phyloP scores from a whole-genome alignment of 2,888 invertebrate genomes.

The Macroteleia sp. region DNA sequence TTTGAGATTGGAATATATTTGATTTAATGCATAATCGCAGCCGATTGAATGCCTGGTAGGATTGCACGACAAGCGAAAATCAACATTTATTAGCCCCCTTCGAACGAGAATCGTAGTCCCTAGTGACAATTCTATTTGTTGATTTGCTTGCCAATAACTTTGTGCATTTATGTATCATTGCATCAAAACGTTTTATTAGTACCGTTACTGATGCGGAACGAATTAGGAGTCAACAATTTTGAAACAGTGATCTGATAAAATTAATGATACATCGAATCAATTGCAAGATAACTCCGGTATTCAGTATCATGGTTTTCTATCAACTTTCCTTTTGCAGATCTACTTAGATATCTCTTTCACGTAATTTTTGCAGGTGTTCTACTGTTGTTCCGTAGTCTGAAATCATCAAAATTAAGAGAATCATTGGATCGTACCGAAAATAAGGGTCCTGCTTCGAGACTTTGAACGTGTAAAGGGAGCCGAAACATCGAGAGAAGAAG shows the following conservation, averaged over 20 bases:
- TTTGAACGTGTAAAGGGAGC: conserved; percentile 67
- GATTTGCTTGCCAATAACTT: conserved; percentile 56
- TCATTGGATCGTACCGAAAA: conserved; percentile 50
- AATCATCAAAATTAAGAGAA: conserved; percentile 61
- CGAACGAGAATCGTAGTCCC: conserved; percentile 52
- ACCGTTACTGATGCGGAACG: no score
- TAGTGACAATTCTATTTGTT: conserved; percentile 68
- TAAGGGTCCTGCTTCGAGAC: conserved; percentile 58
- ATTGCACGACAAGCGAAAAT: conserved; percentile 66
- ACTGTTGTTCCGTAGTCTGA: conserved; percentile 22
- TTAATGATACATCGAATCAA: no score
- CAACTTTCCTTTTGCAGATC: no score
- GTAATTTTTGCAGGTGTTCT: conserved; percentile 56
- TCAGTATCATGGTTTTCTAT: no score
- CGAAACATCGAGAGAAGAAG: conserved; percentile 69
- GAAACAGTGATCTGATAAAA: no score
- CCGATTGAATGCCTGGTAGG: conserved; percentile 65
- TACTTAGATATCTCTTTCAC: no score
- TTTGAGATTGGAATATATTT: conserved; percentile 78
- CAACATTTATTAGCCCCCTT: conserved; percentile 70
- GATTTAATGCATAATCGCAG: conserved; percentile 78
- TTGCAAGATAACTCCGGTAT: no score
- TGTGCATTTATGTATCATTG: conserved; percentile 9
- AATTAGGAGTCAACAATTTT: no score
- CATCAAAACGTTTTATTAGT: conserved; percentile 19